Base-by-base conservation (phyloP, 2,113 vertebrate genomes). In the Symphodus melops region DNA sequence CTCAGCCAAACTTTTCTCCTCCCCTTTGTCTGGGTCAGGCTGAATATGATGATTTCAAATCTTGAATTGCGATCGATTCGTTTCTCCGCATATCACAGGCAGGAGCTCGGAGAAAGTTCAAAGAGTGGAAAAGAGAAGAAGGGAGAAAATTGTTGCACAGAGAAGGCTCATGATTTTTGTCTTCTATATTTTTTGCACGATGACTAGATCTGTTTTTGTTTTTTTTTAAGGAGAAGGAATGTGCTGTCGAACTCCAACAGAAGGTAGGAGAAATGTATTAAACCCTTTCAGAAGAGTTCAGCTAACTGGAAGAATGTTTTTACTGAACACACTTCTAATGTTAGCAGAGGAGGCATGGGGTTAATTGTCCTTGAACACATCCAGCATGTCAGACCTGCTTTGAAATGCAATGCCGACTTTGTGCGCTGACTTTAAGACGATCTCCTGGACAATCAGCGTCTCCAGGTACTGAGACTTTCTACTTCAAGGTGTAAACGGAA, bases 361-460 rank as follows among this genome's bases (percentile, higher is more conserved):
- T 86, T 83, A 76, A 86, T 85, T 83, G 83, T 71, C 52, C 65
- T 14, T 86, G 23, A 81, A 80, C 58, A 75, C 58, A n/a, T 6
- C 12, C 54, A 54, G n/a, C 8, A 33, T 39, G 39, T 68, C 62
- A 37, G 9, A 49, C 44, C 33, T 28, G 21, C 56, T 60, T 68
- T 54, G 36, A 67, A 77, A 69, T 17, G 25, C 28, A 46, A n/a
- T n/a, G n/a, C n/a, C n/a, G n/a, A n/a, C n/a, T n/a, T n/a, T n/a
- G n/a, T n/a, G n/a, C n/a, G n/a, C 36, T 14, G 16, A 8, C 8
- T 57, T 48, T 54, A 6, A 51, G 54, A 55, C 20, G 19, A 33
- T 23, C 37, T 51, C 8, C 56, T 48, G 8, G 17, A 28, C 54
- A 67, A 59, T 19, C 13, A 6, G 4, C 39, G 42, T 75, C 36